Conservation (phyloP, 1,140 invertebrate genomes). For the Chionoecetes opilio region DNA sequence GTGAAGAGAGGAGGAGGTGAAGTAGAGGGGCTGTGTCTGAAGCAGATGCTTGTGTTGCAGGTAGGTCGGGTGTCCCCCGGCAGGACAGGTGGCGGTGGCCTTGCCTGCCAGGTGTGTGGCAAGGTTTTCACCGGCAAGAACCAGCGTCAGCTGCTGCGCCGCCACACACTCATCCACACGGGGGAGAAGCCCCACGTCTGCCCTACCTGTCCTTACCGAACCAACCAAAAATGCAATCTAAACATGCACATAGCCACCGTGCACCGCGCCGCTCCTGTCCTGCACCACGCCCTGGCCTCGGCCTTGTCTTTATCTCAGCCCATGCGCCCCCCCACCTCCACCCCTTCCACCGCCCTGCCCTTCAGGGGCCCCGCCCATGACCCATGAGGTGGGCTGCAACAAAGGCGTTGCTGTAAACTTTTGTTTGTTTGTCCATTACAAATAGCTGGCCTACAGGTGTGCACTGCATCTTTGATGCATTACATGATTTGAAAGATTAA, state of each 20-base stretch:
- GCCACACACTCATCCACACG: conserved; percentile 94
- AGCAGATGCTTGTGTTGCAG: conserved; percentile 80
- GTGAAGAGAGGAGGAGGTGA: conserved; percentile 36
- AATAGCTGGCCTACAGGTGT: background rate
- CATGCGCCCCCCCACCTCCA: background rate
- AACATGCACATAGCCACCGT: conserved; percentile 78
- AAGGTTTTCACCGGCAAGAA: conserved; percentile 87
- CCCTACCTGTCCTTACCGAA: conserved; percentile 84
- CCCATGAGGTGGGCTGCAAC: background rate
- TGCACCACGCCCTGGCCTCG: conserved; percentile 44
- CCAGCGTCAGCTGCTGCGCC: conserved; percentile 93
- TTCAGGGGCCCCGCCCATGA: conserved; percentile 1
- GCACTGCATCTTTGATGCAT: conserved; percentile 28
- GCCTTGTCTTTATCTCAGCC: conserved; percentile 68
- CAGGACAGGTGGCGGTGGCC: conserved; percentile 95
- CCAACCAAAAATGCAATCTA: conserved; percentile 80
- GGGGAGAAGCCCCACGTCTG: conserved; percentile 93
- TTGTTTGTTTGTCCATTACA: background rate
- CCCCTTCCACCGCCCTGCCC: background rate
- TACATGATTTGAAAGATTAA: background rate
- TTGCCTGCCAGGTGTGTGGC: conserved; percentile 92
- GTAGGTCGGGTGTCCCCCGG: conserved; percentile 87
- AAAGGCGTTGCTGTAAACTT: background rate
- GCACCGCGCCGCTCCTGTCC: conserved; percentile 71
- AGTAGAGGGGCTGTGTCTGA: conserved; percentile 69